Percentiles rank a stretch among this genome's conserved stretches.
phyloP scores from a whole-genome alignment of 2,888 invertebrate species.

The Luffia ferchaultella region DNA sequence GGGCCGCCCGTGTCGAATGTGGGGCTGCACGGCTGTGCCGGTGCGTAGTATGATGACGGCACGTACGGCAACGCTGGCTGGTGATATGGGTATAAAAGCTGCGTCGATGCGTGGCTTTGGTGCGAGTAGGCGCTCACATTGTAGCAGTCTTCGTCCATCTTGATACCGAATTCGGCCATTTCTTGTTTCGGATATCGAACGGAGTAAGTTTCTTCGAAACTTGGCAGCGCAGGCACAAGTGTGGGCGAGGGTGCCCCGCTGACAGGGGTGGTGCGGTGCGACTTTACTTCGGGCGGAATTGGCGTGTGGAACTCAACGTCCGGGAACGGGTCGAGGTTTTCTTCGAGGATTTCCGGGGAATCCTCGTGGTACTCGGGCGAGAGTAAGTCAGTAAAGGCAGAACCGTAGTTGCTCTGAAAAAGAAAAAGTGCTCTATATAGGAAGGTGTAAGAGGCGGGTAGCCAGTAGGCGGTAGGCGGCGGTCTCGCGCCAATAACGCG shows the following conservation, averaged over 20 bases:
- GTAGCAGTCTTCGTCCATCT: slow-evolving; percentile 89
- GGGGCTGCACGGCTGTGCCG: slow-evolving; percentile 66
- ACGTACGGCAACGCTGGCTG: slow-evolving; percentile 66
- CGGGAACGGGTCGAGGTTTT: slow-evolving; percentile 78
- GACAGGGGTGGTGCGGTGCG: slow-evolving; percentile 45
- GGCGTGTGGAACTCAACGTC: slow-evolving; percentile 70
- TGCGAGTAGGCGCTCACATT: slow-evolving; percentile 69
- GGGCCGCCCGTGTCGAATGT: slow-evolving; percentile 55
- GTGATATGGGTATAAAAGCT: slow-evolving; percentile 66
- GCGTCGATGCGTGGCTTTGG: slow-evolving; percentile 66
- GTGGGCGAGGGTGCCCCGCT: slow-evolving; percentile 54
- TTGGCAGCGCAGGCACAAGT: slow-evolving; percentile 74
- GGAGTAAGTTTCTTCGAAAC: slow-evolving; percentile 90
- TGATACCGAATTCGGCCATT: slow-evolving; percentile 72
- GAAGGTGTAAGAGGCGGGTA: slow-evolving; percentile 45
- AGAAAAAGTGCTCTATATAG: slow-evolving; percentile 42
- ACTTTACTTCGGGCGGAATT: slow-evolving; percentile 45
- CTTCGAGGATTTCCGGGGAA: slow-evolving; percentile 73
- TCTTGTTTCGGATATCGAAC: slow-evolving; percentile 75
- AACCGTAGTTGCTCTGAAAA: slow-evolving; percentile 79
- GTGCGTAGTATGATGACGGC: slow-evolving; percentile 65
- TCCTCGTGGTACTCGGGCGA: slow-evolving; percentile 79
- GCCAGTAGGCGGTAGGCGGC: slow-evolving; percentile 35
- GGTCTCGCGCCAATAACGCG: slow-evolving; percentile 16
- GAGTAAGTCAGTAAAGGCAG: slow-evolving; percentile 81